These are phyloP conservation scores for Cremastinae sp. DNA, from an alignment of 2,888 invertebrate genomes.

Conservation along the genomic window DNA sequence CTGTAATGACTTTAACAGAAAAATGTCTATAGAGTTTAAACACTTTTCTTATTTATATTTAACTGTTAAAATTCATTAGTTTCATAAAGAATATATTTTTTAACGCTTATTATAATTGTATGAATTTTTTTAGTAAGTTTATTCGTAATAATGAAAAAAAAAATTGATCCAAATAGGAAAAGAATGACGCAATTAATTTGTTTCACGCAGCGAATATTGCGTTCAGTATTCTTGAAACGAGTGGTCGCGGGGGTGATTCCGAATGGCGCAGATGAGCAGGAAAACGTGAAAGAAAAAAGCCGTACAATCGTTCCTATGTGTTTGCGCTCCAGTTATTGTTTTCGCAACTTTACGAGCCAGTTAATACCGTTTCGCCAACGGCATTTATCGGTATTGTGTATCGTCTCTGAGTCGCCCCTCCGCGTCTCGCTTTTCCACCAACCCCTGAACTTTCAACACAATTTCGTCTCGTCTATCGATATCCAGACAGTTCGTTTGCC, in stretches of 20 bases:
- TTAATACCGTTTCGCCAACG: conserved; percentile 68
- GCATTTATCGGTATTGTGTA: conserved; percentile 67
- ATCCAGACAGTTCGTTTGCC: conserved; percentile 2
- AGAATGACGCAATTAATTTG: neutral
- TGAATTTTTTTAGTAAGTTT: neutral
- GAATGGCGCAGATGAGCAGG: conserved; percentile 21
- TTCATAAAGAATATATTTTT: too few relatives aligned
- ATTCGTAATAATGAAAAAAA: neutral
- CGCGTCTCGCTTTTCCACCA: neutral
- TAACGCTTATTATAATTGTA: too few relatives aligned
- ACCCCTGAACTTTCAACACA: conserved; percentile 39
- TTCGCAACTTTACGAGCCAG: conserved; percentile 68
- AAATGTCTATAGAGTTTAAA: too few relatives aligned
- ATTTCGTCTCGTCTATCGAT: conserved; percentile 32
- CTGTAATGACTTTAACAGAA: too few relatives aligned
- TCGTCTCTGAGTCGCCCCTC: conserved; percentile 61
- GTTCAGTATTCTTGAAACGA: conserved; percentile 2
- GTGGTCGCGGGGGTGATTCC: conserved; percentile 28
- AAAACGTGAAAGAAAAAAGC: conserved; percentile 52
- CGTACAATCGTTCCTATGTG: conserved; percentile 44
- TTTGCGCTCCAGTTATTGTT: conserved; percentile 64
- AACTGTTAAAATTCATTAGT: too few relatives aligned
- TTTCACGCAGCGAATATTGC: neutral
- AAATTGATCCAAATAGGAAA: conserved; percentile 11
- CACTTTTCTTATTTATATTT: neutral